A percentile compares a stretch with the other conserved stretches of the same genome.
These are phyloP conservation scores for Carapus acus DNA, from an alignment of 2,797 vertebrate species.

Conservation along the genomic window DNA sequence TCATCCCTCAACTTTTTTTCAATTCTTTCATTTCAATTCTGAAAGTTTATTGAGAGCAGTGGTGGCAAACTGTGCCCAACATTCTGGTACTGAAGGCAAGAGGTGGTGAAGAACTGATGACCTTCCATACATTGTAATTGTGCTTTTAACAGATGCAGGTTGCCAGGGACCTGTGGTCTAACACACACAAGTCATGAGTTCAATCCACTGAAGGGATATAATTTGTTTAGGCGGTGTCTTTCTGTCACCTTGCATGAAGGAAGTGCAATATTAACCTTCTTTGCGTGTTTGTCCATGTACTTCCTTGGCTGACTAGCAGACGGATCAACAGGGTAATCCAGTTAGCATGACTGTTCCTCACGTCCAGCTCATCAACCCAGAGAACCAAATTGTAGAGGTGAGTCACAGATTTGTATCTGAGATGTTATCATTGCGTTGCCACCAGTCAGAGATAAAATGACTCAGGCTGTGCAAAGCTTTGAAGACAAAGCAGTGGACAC, in stretches of 20 bases:
- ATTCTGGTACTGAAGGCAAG: too few species aligned
- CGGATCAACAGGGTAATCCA: slow-evolving; percentile 81
- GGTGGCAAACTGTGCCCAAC: too few species aligned
- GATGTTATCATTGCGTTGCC: background rate
- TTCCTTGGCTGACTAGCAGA: slow-evolving; percentile 63
- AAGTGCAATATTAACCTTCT: slow-evolving; percentile 43
- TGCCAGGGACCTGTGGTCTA: too few species aligned
- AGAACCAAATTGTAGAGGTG: slow-evolving; percentile 98
- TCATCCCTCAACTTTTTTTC: too few species aligned
- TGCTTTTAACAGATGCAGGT: too few species aligned
- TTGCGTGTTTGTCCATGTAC: slow-evolving; percentile 8
- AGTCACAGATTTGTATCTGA: slow-evolving; percentile 47
- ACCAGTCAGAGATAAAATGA: background rate
- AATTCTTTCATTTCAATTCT: too few species aligned
- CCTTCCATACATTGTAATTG: too few species aligned
- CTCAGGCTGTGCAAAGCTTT: background rate
- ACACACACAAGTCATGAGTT: background rate
- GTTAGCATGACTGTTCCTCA: slow-evolving; percentile 94
- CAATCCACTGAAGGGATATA: slow-evolving; percentile 5
- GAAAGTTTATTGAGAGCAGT: too few species aligned
- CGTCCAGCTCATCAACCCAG: slow-evolving; percentile 98
- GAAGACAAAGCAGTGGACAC: background rate
- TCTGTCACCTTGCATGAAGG: slow-evolving; percentile 39
- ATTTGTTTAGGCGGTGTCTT: slow-evolving; percentile 40
- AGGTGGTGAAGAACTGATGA: too few species aligned